phyloP scores from a whole-genome alignment of 2,113 vertebrate genomes.

The Pteruthius melanotis region DNA sequence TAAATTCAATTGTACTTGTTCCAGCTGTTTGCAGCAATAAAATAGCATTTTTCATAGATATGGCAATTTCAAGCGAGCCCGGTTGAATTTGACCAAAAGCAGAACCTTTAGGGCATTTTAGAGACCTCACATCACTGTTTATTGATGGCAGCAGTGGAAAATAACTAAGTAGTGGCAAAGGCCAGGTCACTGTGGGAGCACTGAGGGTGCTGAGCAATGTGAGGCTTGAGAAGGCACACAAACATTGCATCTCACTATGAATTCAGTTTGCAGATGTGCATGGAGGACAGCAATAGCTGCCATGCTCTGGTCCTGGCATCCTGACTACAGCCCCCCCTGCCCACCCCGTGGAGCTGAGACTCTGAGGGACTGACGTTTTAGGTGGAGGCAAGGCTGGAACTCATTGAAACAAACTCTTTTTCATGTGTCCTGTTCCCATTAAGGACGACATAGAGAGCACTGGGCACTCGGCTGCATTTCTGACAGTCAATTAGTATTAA shows the following conservation, averaged over 20 bases:
- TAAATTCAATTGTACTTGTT: constrained; percentile 57
- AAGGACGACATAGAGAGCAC: not conserved
- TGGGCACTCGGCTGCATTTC: not conserved
- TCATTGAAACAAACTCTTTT: not conserved
- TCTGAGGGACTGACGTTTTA: not conserved
- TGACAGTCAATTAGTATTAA: constrained; percentile 43
- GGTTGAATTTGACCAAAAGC: not conserved
- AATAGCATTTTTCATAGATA: not conserved
- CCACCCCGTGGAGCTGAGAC: not conserved
- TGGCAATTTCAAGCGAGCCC: not conserved
- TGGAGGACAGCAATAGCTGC: not conserved
- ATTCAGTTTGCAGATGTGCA: not conserved
- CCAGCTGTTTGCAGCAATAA: constrained; percentile 25
- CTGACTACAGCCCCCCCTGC: not conserved
- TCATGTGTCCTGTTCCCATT: not conserved
- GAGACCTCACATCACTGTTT: not conserved
- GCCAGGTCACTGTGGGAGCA: not conserved
- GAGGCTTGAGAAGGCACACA: not conserved
- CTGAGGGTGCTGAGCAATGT: not conserved
- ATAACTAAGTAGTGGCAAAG: not conserved
- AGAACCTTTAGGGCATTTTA: not conserved
- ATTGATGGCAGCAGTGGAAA: not conserved
- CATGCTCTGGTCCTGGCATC: not conserved
- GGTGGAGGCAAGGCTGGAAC: not conserved
- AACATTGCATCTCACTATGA: not conserved